Evolutionary conservation across 2,888 invertebrate genomes (phyloP).

Genomic region (Calephelis perditalis): DNA sequence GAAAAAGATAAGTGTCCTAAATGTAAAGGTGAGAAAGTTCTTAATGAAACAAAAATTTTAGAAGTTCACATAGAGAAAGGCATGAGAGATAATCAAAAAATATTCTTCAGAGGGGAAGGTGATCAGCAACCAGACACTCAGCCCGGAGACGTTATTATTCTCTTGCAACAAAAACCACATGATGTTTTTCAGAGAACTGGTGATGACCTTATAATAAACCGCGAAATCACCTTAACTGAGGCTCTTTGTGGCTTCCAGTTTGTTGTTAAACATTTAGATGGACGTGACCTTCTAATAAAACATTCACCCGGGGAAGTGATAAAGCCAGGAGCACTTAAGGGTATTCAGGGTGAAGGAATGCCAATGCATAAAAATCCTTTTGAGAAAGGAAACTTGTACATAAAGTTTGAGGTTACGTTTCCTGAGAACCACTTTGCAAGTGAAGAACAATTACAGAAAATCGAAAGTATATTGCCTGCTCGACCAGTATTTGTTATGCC

Average conservation of each 20-base stretch:
- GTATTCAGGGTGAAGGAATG: slow-evolving; percentile 93
- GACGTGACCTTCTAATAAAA: slow-evolving; percentile 87
- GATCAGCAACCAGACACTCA: slow-evolving; percentile 93
- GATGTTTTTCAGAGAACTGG: slow-evolving; percentile 87
- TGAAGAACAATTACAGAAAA: slow-evolving; percentile 80
- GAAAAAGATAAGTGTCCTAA: slow-evolving; percentile 90
- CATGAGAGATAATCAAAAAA: slow-evolving; percentile 91
- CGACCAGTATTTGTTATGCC: slow-evolving; percentile 85
- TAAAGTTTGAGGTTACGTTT: slow-evolving; percentile 92
- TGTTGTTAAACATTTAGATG: slow-evolving; percentile 93
- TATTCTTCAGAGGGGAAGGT: slow-evolving; percentile 92
- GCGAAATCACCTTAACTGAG: slow-evolving; percentile 89
- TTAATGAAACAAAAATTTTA: slow-evolving; percentile 88
- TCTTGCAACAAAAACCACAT: slow-evolving; percentile 89
- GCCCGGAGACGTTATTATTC: slow-evolving; percentile 93
- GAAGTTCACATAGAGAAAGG: slow-evolving; percentile 94
- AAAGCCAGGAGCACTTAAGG: slow-evolving; percentile 88
- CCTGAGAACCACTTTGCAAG: slow-evolving; percentile 89
- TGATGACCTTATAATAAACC: slow-evolving; percentile 85
- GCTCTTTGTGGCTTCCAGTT: slow-evolving; percentile 94
- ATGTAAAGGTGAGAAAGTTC: slow-evolving; percentile 91
- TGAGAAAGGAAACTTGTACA: slow-evolving; percentile 90
- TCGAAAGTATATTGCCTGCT: slow-evolving; percentile 87
- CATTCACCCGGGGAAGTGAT: slow-evolving; percentile 89
- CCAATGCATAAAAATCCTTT: slow-evolving; percentile 90